Evolutionary conservation across 1,140 invertebrate species (phyloP).

Genomic region (Rhyzopertha dominica): DNA sequence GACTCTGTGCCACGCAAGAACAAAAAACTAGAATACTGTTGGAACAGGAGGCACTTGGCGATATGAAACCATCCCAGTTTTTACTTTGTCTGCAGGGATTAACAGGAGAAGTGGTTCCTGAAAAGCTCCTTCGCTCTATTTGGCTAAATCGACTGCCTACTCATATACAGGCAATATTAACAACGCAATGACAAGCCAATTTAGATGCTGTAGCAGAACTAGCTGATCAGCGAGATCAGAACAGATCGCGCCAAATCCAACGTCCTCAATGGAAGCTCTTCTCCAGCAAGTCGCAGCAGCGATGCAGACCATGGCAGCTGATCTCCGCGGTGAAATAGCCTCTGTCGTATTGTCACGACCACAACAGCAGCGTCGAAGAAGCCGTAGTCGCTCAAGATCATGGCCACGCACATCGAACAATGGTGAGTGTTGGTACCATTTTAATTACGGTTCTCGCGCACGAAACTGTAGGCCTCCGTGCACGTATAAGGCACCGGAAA

Average conservation of each 20-base stretch:
- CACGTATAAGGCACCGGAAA: too few relatives aligned
- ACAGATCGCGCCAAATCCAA: background rate
- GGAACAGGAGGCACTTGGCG: background rate
- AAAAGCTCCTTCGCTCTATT: background rate
- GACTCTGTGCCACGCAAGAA: background rate
- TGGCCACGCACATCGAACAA: too few relatives aligned
- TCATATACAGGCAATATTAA: background rate
- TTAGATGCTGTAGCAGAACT: background rate
- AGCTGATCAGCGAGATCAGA: background rate
- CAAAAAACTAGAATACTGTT: too few relatives aligned
- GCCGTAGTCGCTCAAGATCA: background rate
- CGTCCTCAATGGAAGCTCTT: too few relatives aligned
- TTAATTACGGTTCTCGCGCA: background rate
- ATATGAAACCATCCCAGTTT: background rate
- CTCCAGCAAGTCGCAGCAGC: background rate
- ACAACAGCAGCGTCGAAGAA: too few relatives aligned
- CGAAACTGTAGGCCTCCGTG: too few relatives aligned
- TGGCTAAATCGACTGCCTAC: background rate
- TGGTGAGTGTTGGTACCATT: conserved; percentile 1
- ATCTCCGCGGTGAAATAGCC: too few relatives aligned
- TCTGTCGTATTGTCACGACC: too few relatives aligned
- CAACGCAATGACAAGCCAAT: background rate
- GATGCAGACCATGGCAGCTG: too few relatives aligned
- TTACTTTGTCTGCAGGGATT: background rate
- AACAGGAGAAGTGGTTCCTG: too few relatives aligned